Evolutionary conservation across 1,140 invertebrate genomes (phyloP), one percentile per base, ranked within the genome.

Genomic region (Nasonia longicornis): DNA sequence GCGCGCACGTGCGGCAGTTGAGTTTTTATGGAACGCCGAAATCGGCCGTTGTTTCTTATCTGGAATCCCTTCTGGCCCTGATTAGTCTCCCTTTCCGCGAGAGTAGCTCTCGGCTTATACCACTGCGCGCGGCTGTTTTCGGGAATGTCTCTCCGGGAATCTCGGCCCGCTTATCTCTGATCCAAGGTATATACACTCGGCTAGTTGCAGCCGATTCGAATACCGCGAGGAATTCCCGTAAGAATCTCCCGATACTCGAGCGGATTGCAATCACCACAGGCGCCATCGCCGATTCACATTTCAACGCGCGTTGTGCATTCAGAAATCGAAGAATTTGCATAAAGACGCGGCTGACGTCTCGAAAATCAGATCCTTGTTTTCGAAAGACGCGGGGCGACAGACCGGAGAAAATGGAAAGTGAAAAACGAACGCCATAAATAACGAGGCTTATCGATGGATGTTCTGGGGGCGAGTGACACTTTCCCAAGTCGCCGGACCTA

Each of bases 381-480:
- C 7, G 8, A 38, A 38, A 31, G n/a, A 38, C 38, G 45, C 22
- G 42, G 38, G 52, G n/a, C 52, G 31, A 6, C 52, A 20, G 16
- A 3, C 31, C 31, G 31, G 6, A 31, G 10, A 2, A 64, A 64
- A n/a, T 45, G 45, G 45, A 70, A 72, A 79, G 69, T 72, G 48
- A 79, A 72, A 79, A 79, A n/a, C 69, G 22, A 63, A 29, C 26
- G 10, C 52, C 78, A 80, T 80, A 80, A 80, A 80, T 80, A 80
- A n/a, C 31, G 58, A 22, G 14, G 2, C 52, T 66, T 74, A 80
- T 80, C 79, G 71, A 80, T 74, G 63, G 63, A 67, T 80, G 74
- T 75, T 69, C 63, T 20, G 63, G 63, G 12, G 22, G 67, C 63
- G 63, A 58, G 52, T 58, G 52, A 69, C 72, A 52, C 63, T 80